A percentile compares a stretch with the other conserved stretches of the same genome.
Conservation (phyloP, 2,888 invertebrate genomes). For the Thymelicus lineola region DNA sequence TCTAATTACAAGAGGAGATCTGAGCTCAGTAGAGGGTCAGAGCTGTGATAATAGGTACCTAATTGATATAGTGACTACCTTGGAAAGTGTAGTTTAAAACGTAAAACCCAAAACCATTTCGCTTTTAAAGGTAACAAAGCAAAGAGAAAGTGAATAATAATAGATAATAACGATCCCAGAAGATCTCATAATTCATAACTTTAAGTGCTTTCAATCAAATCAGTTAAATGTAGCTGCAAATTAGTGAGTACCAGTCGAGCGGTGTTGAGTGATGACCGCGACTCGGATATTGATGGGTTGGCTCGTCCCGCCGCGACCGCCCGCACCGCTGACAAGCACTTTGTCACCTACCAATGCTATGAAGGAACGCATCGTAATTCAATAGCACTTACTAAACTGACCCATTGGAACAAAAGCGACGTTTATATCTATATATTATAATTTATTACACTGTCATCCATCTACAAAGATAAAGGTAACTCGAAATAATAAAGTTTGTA, state of each 20-base stretch:
- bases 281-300: conserved; percentile 75
- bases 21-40: no score
- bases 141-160: no score
- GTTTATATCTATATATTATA: neutral
- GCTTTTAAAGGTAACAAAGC: no score
- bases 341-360: conserved; percentile 75
- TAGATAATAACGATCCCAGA: neutral
- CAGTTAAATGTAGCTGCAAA: conserved; percentile 83
- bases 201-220: conserved; percentile 78
- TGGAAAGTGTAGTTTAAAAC: no score
- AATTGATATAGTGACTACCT: no score
- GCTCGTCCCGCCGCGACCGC: conserved; percentile 66
- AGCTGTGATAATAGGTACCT: no score
- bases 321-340: conserved; percentile 72
- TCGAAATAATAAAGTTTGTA: no score
- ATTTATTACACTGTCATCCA: neutral
- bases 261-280: conserved; percentile 80
- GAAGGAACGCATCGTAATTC: conserved; percentile 46
- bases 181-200: conserved; percentile 52
- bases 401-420: neutral
- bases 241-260: conserved; percentile 81
- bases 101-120: no score
- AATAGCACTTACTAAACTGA: conserved; percentile 5
- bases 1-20: no score
- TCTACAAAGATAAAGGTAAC: neutral